Conservation (phyloP, 2,113 vertebrate genomes). For the Acanthisitta chloris region DNA sequence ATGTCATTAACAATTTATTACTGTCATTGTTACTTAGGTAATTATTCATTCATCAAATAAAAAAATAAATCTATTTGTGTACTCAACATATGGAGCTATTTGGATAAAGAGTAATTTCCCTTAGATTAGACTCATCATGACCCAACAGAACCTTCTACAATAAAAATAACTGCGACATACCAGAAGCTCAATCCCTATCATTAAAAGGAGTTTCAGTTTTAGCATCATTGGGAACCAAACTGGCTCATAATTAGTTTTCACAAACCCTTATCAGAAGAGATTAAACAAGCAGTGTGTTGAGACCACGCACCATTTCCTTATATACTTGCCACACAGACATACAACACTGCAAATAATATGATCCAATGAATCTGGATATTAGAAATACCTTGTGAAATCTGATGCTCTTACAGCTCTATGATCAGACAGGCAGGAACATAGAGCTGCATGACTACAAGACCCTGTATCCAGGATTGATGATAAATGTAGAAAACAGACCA, state of each 20-base stretch:
- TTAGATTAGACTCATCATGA: not conserved
- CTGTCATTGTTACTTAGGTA: not conserved
- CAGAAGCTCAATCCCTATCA: not conserved
- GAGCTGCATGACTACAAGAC: not conserved
- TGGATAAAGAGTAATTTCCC: not conserved
- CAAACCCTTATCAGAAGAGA: not conserved
- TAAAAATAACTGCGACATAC: not conserved
- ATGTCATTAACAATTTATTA: not conserved
- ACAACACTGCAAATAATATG: not conserved
- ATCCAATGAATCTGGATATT: not conserved
- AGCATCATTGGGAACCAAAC: not conserved
- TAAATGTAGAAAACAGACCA: slow-evolving; percentile 31
- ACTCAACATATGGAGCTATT: not conserved
- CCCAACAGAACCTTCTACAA: not conserved
- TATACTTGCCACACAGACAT: not conserved
- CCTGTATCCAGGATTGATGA: not conserved
- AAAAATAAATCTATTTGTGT: not conserved
- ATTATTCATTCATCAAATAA: not conserved
- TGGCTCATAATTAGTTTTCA: not conserved
- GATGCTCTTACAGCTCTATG: not conserved
- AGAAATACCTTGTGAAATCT: slow-evolving; percentile 36
- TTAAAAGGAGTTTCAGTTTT: not conserved
- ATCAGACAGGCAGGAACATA: not conserved
- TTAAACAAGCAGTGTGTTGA: not conserved
- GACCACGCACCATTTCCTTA: not conserved